Conservation (phyloP, 2,113 vertebrate species). For the Planiliza haematocheilus region DNA sequence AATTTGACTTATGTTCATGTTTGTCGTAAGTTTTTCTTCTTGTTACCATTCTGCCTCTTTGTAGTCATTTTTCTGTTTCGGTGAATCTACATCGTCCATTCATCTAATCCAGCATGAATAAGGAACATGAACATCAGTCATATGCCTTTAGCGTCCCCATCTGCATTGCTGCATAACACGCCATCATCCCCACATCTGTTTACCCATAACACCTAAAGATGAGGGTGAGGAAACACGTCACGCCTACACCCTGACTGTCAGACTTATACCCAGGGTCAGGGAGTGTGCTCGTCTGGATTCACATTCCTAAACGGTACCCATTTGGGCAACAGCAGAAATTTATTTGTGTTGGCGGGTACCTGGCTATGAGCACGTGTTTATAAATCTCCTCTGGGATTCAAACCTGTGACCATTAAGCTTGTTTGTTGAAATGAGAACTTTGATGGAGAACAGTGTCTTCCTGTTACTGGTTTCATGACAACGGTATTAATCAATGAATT, state of each 20-base stretch:
- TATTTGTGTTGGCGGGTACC: too few species aligned
- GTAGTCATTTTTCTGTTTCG: background rate
- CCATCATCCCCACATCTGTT: constrained; percentile 35
- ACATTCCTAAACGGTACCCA: too few species aligned
- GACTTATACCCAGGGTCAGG: background rate
- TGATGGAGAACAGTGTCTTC: background rate
- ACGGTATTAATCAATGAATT: too few species aligned
- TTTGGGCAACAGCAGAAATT: too few species aligned
- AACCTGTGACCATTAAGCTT: background rate
- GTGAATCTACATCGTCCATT: too few species aligned
- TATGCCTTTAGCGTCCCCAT: background rate
- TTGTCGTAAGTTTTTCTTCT: too few species aligned
- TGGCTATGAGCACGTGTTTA: too few species aligned
- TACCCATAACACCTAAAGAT: constrained; percentile 61
- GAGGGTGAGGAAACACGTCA: constrained; percentile 45
- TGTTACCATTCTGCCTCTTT: background rate
- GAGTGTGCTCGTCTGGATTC: too few species aligned
- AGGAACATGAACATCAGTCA: background rate
- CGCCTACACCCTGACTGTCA: background rate
- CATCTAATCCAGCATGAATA: background rate
- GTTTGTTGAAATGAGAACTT: background rate
- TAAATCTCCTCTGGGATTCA: background rate
- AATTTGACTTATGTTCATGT: too few species aligned
- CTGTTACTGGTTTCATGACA: too few species aligned
- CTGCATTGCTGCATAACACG: background rate